Evolutionary conservation across 2,797 vertebrate genomes (phyloP), one percentile per base, ranked within the genome.

Genomic region (Florisuga fusca): DNA sequence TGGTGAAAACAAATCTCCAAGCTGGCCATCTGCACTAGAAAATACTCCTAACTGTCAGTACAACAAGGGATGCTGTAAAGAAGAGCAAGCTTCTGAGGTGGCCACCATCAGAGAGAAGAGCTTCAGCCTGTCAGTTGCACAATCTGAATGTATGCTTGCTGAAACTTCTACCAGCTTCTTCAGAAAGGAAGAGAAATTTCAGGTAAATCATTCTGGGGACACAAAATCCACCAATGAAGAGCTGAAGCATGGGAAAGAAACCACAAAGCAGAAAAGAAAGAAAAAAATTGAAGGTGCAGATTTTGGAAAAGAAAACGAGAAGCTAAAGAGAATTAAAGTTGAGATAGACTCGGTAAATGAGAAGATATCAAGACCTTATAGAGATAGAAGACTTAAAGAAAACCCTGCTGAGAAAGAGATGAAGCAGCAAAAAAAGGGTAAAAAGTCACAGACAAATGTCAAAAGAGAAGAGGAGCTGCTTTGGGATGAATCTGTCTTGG

Each of bases 381-480:
- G 95, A 87, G 93, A 69, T 26, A 96, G 87, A 80, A 96, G 74
- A 38, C 95, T 66, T 80, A 89, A 72, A 92, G 94, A 96, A 25
- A 51, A 48, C 19, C 34, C 55, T 16, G 29, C 84, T 58, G 94
- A 97, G 58, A 97, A 95, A 87, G 94, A 89, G 23, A 94, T 80
- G 41, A 95, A 71, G 75, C 99, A 97, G 95, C 97, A 73, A 79
- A 98, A 96, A 93, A 99, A 98, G 90, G 96, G 98, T 53, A 98
- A 98, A 97, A 98, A 97, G 51, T 95, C 95, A 15, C 96, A 98
- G 62, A 74, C 41, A 57, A 97, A 98, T 95, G 97, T 83, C 26
- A 98, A 98, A 96, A 99, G 98, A 29, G 99, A 99, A 86, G 99
- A 99, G 89, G 99, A 99, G 94, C 98, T 98, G 75, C 98, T 99